Conservation (phyloP, 2,888 invertebrate genomes). For the Trachelus troglodyta region DNA sequence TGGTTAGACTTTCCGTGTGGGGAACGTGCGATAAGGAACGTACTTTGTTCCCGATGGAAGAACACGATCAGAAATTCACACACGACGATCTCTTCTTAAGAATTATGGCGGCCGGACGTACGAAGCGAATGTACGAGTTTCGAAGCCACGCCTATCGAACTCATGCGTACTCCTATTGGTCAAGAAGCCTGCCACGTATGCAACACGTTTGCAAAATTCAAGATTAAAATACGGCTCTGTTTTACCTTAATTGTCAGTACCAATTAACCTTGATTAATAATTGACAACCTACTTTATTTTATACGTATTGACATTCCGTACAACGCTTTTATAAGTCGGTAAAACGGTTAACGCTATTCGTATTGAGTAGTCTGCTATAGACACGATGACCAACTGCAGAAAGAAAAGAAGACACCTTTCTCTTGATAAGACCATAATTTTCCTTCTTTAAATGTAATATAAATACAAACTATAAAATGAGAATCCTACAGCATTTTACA, state of each 20-base stretch:
- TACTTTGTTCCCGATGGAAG: conserved; percentile 6
- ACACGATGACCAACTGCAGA: neutral
- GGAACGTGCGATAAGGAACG: neutral
- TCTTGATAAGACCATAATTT: neutral
- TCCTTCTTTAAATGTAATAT: neutral
- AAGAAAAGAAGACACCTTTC: neutral
- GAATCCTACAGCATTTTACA: too few species aligned
- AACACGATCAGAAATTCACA: conserved; percentile 36
- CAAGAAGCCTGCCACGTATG: conserved; percentile 57
- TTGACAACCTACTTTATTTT: conserved; percentile 29
- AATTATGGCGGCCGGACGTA: conserved; percentile 58
- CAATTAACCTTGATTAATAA: conserved; percentile 23
- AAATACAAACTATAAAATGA: too few species aligned
- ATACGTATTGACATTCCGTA: neutral
- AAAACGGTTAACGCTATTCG: neutral
- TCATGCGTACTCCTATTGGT: conserved; percentile 50
- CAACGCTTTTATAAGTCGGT: neutral
- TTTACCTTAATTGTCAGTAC: conserved; percentile 22
- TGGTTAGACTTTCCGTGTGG: neutral
- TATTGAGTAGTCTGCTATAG: neutral
- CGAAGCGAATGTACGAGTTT: conserved; percentile 38
- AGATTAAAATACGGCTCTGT: neutral
- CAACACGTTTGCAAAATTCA: conserved; percentile 32
- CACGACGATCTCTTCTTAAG: conserved; percentile 42
- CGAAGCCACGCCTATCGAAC: conserved; percentile 59